A percentile compares a stretch with the other conserved stretches of the same genome.
Evolutionary conservation across 2,888 invertebrate species (phyloP).

Genomic region (Stegophylla sp.): DNA sequence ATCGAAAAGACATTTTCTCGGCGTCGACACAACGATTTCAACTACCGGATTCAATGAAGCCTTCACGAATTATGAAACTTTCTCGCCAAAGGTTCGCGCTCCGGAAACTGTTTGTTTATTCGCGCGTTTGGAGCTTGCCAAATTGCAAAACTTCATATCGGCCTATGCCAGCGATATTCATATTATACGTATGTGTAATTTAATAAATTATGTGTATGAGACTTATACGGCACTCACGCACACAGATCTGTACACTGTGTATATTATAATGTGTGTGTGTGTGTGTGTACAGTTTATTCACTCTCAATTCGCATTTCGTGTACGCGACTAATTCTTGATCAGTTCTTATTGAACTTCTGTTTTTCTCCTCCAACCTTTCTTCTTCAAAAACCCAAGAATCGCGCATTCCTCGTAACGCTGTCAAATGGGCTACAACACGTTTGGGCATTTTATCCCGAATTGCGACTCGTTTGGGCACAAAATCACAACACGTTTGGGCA

Average conservation of each 20-base stretch:
- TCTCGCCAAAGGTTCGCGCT: slow-evolving; percentile 21
- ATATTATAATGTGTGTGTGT: neutral
- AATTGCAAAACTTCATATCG: slow-evolving; percentile 16
- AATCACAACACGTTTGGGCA: no score
- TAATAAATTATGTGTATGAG: no score
- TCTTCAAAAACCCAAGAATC: no score
- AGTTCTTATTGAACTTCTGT: neutral
- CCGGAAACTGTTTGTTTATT: slow-evolving; percentile 39
- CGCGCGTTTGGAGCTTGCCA: neutral
- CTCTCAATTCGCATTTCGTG: neutral
- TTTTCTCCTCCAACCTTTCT: no score
- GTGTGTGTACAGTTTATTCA: neutral
- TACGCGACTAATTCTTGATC: slow-evolving; percentile 10
- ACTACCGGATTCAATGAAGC: slow-evolving; percentile 37
- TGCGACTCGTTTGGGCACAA: no score
- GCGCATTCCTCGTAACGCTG: no score
- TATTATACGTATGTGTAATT: neutral
- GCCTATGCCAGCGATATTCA: neutral
- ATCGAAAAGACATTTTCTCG: slow-evolving; percentile 27
- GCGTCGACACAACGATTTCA: slow-evolving; percentile 19
- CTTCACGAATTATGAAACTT: slow-evolving; percentile 36
- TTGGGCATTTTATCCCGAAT: no score
- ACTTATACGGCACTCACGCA: no score
- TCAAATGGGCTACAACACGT: no score
- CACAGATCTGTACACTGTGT: no score